Conservation (phyloP, 1,140 invertebrate species). For the Aphidius ervi region DNA sequence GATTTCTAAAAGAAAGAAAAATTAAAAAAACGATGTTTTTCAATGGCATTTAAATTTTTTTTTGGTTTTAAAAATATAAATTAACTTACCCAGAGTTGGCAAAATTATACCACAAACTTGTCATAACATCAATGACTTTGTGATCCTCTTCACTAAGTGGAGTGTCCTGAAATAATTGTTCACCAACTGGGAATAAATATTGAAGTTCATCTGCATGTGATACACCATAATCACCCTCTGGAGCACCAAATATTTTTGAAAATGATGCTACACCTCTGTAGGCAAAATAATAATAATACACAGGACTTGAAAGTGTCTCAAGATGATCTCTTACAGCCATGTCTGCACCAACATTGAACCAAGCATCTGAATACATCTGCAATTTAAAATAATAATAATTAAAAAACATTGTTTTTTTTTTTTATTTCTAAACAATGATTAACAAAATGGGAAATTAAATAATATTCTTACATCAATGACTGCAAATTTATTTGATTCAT, state of each 20-base stretch:
- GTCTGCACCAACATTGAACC: constrained; percentile 60
- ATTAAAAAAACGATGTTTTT: constrained; percentile 9
- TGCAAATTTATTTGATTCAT: constrained; percentile 50
- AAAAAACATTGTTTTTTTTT: neutral
- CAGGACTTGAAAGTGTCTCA: constrained; percentile 43
- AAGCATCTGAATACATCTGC: constrained; percentile 67
- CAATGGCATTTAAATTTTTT: constrained; percentile 1
- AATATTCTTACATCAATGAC: constrained; percentile 54
- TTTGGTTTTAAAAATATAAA: neutral
- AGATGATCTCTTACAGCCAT: constrained; percentile 57
- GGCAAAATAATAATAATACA: constrained; percentile 65
- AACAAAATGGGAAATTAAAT: neutral
- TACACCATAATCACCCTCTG: constrained; percentile 60
- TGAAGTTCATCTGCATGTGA: constrained; percentile 72
- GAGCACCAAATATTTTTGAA: constrained; percentile 63
- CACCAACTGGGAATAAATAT: constrained; percentile 66
- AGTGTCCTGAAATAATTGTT: constrained; percentile 54
- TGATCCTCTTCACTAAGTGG: constrained; percentile 50
- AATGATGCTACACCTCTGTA: constrained; percentile 66
- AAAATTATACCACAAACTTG: constrained; percentile 68
- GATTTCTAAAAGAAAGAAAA: constrained; percentile 46
- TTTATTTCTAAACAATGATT: constrained; percentile 2
- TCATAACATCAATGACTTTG: constrained; percentile 54
- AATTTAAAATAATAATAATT: constrained; percentile 29
- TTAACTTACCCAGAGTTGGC: constrained; percentile 60